Base-by-base conservation (phyloP, 1,140 invertebrate species). In the Brachionus rubens region DNA sequence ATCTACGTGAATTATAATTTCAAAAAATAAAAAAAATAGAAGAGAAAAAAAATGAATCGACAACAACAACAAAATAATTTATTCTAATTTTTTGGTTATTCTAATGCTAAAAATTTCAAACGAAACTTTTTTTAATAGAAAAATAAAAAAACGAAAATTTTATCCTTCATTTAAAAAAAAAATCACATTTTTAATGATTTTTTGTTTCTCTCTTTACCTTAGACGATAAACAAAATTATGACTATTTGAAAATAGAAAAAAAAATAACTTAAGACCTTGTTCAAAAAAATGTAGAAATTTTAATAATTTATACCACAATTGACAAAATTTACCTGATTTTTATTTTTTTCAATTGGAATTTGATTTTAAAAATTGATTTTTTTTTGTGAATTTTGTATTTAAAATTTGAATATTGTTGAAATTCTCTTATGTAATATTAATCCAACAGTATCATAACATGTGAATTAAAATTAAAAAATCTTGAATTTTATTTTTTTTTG, bases 1-100 rank as follows among this genome's bases (percentile, higher is more conserved):
- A 59, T 33, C 26, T 59, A 59, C 16, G 30, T 33, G 36, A 59
- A 59, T 59, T 59, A 59, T 59, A 59, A 59, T 59, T 59, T 59
- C 19, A 59, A 59, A 59, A 36, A 36, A 36, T 36, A 36, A 36
- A 36, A 36, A 36, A 36, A 9, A 36, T 5, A n/a, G n/a, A n/a
- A n/a, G n/a, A n/a, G n/a, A n/a, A n/a, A n/a, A n/a, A n/a, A n/a
- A n/a, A n/a, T n/a, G n/a, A n/a, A n/a, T n/a, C n/a, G n/a, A n/a
- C n/a, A n/a, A n/a, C n/a, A 28, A 54, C 19, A 21, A 59, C 33
- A 52, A 33, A 59, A 59, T 59, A 59, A 59, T 59, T 59, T 59
- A 59, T 59, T 59, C 54, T 59, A 59, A 59, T 59, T 59, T 36
- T 54, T 54, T 54, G 52, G 52, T 54, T 54, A 54, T 54, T 54